Conservation (phyloP, 2,113 vertebrate genomes). For the Tinamus guttatus region DNA sequence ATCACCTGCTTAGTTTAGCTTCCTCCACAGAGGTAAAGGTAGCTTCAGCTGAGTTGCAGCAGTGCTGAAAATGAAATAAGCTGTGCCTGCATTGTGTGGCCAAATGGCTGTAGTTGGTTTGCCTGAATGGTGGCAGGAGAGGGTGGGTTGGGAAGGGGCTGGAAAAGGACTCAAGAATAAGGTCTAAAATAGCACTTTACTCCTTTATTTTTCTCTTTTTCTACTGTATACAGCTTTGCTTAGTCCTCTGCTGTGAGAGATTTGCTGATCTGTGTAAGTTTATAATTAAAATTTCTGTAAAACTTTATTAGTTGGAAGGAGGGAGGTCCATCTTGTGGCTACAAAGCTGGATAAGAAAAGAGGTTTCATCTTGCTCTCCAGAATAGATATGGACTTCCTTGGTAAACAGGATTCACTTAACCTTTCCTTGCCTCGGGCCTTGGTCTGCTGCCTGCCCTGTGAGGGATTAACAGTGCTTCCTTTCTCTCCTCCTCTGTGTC, state of each 20-base stretch:
- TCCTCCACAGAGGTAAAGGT: background rate
- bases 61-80: background rate
- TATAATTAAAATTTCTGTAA: background rate
- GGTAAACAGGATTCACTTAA: constrained; percentile 5
- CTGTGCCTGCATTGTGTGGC: accelerated
- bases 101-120: background rate
- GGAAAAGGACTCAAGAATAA: background rate
- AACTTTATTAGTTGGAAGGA: constrained; percentile 18
- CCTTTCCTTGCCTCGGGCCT: background rate
- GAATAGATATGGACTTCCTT: background rate
- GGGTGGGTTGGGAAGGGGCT: background rate
- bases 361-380: background rate
- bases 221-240: background rate
- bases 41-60: background rate
- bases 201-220: background rate
- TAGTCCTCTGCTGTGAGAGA: background rate
- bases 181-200: background rate
- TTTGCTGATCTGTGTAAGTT: background rate
- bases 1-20: background rate
- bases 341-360: background rate
- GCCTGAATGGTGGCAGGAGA: background rate
- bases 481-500: background rate
- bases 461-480: constrained; percentile 13
- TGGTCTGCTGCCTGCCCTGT: background rate
- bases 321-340: background rate